Base-by-base conservation (phyloP, 1,140 invertebrate genomes). In the Bombus cullumanus region DNA sequence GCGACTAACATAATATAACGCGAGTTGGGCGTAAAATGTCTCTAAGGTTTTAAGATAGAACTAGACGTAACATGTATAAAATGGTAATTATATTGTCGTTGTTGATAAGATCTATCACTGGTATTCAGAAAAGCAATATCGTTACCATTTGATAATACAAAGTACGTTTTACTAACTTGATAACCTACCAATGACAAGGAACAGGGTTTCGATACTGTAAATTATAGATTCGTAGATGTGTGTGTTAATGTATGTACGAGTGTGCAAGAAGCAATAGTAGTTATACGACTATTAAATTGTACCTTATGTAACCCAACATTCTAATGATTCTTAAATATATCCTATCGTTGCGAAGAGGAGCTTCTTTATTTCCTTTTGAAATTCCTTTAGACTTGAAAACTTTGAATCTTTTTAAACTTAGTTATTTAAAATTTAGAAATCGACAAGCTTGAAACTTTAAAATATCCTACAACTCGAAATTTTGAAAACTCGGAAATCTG, bases 301-400 rank as follows among this genome's bases (percentile, higher is more conserved):
- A 83, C 43, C 37, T 66, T 83, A 83, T 83, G 62, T 83, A 83
- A 83, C 31, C 71, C 72, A 66, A 76, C 53, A 69, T 22, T 47
- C 12, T 72, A 72, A n/a, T 0, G 37, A 72, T 39, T 68, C 76
- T 83, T 68, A 76, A 76, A 76, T 77, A 83, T 69, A 76, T n/a
- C 15, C 47, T 18, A 39, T 66, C 72, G 41, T 66, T 75, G 25
- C n/a, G 62, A 39, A 25, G 37, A 75, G 18, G 4, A 69, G 1
- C n/a, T 28, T 2, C 10, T 57, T 71, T 28, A 6, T 15, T 10
- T 37, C n/a, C 22, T 8, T 31, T 31, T n/a, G 1, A 9, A 9
- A 34, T 68, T 3, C 18, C 3, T 37, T 15, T 31, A 66, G 6
- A 66, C 3, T 12, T 6, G 62, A 8, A 8, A 66, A 31, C 3